phyloP scores from a whole-genome alignment of 2,888 invertebrate genomes.

The Hylaea fasciaria region DNA sequence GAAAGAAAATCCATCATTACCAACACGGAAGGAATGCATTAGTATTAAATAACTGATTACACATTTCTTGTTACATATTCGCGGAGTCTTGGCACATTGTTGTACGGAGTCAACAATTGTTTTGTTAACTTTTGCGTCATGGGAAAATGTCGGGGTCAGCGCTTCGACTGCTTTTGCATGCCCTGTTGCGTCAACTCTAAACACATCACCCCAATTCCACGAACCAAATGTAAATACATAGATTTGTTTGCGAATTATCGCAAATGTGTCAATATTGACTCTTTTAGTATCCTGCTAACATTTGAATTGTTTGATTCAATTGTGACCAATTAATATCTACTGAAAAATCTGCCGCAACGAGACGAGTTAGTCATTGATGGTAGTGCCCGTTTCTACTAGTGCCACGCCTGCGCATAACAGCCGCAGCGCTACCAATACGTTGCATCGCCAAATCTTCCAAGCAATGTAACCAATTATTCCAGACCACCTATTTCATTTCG shows the following conservation, averaged over 20 bases:
- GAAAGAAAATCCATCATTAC: constrained; percentile 17
- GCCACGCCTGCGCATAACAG: no score
- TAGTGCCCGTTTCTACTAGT: no score
- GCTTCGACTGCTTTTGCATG: constrained; percentile 22
- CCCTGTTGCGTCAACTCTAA: constrained; percentile 18
- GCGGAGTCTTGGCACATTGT: constrained; percentile 11
- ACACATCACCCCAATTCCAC: not conserved
- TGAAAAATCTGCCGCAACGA: no score
- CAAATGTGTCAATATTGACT: no score
- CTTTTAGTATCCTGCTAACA: no score
- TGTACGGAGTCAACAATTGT: constrained; percentile 20
- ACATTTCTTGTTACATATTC: constrained; percentile 28
- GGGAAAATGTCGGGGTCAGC: constrained; percentile 22
- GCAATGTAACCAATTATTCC: not conserved
- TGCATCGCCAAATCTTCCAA: not conserved
- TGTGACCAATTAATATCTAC: no score
- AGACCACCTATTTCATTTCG: constrained; percentile 8
- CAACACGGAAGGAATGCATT: constrained; percentile 25
- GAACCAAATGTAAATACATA: no score
- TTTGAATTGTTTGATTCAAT: no score
- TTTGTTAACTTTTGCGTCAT: constrained; percentile 1
- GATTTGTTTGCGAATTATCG: no score
- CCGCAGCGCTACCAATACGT: not conserved
- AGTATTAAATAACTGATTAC: constrained; percentile 31
- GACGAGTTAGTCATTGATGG: no score